These are phyloP conservation scores for Sigmodon hispidus DNA, from an alignment of 2,113 vertebrate species.

Conservation along the genomic window DNA sequence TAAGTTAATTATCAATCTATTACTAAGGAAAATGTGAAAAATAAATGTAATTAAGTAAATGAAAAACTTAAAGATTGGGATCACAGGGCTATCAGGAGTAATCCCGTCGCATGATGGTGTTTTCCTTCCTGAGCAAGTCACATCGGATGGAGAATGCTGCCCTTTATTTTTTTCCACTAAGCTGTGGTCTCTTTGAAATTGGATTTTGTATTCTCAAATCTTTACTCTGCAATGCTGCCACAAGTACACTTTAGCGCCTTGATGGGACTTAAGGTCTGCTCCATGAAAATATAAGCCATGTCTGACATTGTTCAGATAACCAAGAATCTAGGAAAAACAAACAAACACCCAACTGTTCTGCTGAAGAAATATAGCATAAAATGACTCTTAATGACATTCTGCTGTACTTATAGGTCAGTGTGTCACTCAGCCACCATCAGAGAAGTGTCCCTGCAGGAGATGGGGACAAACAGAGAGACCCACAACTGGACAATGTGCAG, in stretches of 20 bases:
- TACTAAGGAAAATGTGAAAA: conserved; percentile 77
- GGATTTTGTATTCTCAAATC: conserved; percentile 88
- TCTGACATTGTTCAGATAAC: neutral
- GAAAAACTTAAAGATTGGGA: conserved; percentile 79
- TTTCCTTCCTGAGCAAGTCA: conserved; percentile 89
- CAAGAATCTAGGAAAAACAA: too few species aligned
- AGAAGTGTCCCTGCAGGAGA: too few species aligned
- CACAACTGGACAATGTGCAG: neutral
- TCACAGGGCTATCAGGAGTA: conserved; percentile 81
- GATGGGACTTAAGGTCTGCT: conserved; percentile 68
- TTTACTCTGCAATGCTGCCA: conserved; percentile 86
- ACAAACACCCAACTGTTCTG: too few species aligned
- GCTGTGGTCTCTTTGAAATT: conserved; percentile 90
- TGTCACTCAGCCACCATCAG: neutral
- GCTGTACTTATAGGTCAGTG: neutral
- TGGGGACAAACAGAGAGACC: neutral
- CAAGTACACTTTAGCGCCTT: conserved; percentile 89
- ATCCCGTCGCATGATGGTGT: conserved; percentile 81
- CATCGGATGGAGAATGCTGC: conserved; percentile 87
- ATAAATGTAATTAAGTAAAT: conserved; percentile 80
- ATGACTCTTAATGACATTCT: neutral
- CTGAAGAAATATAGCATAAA: neutral
- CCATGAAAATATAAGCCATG: neutral
- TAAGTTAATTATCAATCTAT: conserved; percentile 80
- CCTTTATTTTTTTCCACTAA: conserved; percentile 89